Evolutionary conservation across 2,113 vertebrate species (phyloP).

Genomic region (Narcine bancroftii): DNA sequence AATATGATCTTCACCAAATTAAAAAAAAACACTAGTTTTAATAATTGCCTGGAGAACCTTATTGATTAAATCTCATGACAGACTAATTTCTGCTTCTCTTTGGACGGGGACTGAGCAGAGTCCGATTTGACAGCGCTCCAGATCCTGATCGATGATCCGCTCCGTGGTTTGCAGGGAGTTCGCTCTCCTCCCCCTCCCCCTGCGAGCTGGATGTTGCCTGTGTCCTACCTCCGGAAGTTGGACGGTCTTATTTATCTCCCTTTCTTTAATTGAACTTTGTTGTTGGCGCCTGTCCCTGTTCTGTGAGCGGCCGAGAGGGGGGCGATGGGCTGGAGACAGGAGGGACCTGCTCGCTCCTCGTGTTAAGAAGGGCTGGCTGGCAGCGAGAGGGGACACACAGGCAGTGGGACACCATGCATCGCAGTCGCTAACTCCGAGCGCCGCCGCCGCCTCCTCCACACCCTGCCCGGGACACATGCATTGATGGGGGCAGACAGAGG

Average conservation of each 20-base stretch:
- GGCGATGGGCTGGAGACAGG: not conserved
- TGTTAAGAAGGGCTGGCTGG: slow-evolving; percentile 12
- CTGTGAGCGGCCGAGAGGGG: not conserved
- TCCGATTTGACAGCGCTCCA: not conserved
- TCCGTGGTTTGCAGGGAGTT: not conserved
- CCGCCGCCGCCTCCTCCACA: not conserved
- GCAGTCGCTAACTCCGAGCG: not conserved
- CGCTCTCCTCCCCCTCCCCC: not conserved
- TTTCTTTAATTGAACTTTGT: not conserved
- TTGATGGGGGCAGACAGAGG: slow-evolving; percentile 39
- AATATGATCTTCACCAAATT: no score
- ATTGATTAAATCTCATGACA: not conserved
- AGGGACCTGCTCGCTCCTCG: not conserved
- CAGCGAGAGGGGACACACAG: not conserved
- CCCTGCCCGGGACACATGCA: not conserved
- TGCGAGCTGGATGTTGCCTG: not conserved
- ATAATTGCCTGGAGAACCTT: not conserved
- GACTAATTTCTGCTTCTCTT: not conserved
- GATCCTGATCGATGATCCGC: not conserved
- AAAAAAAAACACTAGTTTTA: not conserved
- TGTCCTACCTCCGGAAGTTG: not conserved
- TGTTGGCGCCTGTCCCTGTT: not conserved
- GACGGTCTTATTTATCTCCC: not conserved
- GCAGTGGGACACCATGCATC: not conserved
- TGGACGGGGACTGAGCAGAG: not conserved